A percentile compares a stretch with the other conserved stretches of the same genome.
phyloP scores from a whole-genome alignment of 1,140 invertebrate species.

The Hycleus cichorii region DNA sequence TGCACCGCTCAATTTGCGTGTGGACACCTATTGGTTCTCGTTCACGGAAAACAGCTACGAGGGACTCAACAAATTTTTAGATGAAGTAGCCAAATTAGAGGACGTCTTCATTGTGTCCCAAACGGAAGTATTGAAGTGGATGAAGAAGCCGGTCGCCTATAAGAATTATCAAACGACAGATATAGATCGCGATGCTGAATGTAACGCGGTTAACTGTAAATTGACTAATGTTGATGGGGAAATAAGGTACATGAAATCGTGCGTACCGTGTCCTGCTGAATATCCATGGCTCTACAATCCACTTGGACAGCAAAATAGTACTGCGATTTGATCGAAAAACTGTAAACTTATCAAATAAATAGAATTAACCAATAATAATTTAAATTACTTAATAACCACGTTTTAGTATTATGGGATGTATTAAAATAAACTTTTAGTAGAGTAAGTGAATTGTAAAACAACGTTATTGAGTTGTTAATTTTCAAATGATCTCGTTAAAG shows the following conservation, averaged over 20 bases:
- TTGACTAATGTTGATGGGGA: constrained; percentile 36
- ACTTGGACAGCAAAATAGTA: constrained; percentile 25
- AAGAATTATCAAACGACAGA: constrained; percentile 18
- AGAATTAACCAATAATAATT: no score
- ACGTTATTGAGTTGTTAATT: no score
- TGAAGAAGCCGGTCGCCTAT: constrained; percentile 24
- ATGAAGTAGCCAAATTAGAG: constrained; percentile 12
- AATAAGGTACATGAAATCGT: constrained; percentile 41
- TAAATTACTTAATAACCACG: no score
- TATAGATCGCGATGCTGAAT: constrained; percentile 22
- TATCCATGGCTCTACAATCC: constrained; percentile 46
- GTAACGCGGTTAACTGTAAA: constrained; percentile 32
- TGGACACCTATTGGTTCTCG: constrained; percentile 6
- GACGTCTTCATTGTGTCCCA: constrained; percentile 29
- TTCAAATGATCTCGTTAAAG: no score
- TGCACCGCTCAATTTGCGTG: constrained; percentile 14
- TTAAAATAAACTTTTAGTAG: no score
- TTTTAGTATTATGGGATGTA: no score
- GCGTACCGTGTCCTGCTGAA: constrained; percentile 39
- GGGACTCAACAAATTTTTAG: constrained; percentile 22
- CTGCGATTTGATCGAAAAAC: not conserved
- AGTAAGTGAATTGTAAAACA: no score
- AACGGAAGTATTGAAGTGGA: constrained; percentile 29
- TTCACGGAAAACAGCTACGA: constrained; percentile 14
- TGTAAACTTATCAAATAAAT: no score